Percentiles rank a stretch among this genome's conserved stretches.
Conservation (phyloP, 2,797 vertebrate genomes). For the Pyrocephalus nanus region DNA sequence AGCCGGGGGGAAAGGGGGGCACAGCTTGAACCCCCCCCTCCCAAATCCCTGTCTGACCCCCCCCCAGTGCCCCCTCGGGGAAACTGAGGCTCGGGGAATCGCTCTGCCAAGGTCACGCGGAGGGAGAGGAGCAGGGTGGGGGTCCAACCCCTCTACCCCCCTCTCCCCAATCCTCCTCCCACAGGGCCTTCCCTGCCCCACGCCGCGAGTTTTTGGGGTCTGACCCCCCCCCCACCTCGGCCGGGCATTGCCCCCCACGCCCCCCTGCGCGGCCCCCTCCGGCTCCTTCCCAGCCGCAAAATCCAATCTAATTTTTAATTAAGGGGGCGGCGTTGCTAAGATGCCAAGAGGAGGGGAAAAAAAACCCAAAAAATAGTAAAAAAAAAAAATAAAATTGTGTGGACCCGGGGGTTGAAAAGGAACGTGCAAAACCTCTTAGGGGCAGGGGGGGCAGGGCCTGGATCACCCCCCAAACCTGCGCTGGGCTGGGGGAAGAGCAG, state of each 20-base stretch:
- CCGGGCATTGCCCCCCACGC: background rate
- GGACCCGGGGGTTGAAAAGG: background rate
- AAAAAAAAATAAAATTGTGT: background rate
- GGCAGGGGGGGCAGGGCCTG: background rate
- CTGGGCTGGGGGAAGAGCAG: background rate
- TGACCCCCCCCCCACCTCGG: background rate
- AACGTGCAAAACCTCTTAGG: background rate
- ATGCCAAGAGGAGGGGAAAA: background rate
- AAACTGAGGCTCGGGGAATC: background rate
- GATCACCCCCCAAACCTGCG: background rate
- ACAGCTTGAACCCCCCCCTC: background rate
- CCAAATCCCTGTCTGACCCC: background rate
- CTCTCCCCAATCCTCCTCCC: background rate
- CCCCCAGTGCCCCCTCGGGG: background rate
- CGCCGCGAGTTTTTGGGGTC: background rate
- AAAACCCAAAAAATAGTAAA: too few species aligned
- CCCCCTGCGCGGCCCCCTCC: background rate
- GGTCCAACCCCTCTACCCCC: background rate
- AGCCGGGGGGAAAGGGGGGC: background rate
- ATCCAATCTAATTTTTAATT: slow-evolving; percentile 30
- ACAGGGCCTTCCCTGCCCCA: background rate
- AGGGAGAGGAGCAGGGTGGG: too few species aligned
- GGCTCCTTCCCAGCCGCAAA: slow-evolving; percentile 6
- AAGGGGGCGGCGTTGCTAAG: slow-evolving; percentile 9
- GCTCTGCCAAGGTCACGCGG: background rate